These are phyloP conservation scores for Actenoides lindsayi DNA, from an alignment of 2,113 vertebrate genomes.

Conservation along the genomic window DNA sequence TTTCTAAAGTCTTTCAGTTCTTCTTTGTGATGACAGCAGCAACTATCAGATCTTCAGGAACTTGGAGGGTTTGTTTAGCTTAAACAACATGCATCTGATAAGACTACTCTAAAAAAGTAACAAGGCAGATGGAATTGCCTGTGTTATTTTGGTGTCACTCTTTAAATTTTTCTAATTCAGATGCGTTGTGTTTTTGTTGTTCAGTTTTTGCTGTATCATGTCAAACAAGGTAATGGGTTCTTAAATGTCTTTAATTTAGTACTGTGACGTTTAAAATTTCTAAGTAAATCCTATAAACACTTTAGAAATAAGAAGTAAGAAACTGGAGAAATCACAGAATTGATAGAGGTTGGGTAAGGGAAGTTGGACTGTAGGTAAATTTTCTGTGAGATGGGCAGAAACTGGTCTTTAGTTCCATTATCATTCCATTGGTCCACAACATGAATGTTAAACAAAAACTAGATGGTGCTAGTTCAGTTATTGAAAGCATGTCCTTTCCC, in stretches of 20 bases:
- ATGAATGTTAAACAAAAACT: neutral
- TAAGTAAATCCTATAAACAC: neutral
- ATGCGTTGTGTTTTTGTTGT: neutral
- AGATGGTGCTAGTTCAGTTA: neutral
- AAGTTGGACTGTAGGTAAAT: neutral
- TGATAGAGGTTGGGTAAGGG: neutral
- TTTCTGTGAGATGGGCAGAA: neutral
- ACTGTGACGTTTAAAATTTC: neutral
- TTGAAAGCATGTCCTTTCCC: neutral
- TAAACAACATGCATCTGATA: conserved; percentile 16
- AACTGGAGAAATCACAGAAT: neutral
- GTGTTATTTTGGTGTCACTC: neutral
- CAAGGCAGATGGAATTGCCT: conserved; percentile 31
- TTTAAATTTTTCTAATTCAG: neutral
- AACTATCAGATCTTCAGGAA: conserved; percentile 40
- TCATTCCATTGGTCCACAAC: neutral
- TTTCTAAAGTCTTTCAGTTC: neutral
- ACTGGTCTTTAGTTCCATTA: neutral
- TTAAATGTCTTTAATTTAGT: neutral
- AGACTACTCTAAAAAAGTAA: neutral
- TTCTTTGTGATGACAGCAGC: conserved; percentile 8
- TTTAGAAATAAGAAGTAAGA: neutral
- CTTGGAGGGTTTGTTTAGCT: conserved; percentile 3
- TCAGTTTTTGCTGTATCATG: neutral
- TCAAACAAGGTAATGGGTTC: neutral